Base-by-base conservation (phyloP, 2,888 invertebrate genomes). In the Timandra comae region DNA sequence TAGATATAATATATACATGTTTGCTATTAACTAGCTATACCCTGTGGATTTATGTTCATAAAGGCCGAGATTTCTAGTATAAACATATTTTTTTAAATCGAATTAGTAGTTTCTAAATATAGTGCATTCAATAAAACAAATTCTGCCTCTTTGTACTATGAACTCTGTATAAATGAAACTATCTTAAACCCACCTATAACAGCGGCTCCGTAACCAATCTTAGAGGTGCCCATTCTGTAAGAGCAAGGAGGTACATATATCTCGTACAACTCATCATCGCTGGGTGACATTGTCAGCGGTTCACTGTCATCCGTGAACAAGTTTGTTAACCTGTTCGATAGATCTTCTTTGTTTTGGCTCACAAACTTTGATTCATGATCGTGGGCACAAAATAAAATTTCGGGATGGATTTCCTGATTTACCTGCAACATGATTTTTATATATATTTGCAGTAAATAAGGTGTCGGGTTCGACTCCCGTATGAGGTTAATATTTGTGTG, bases 231-330 rank as follows among this genome's bases (percentile, higher is more conserved):
- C 98, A 99, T 99, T 55, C 99, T 89, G 70, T 99, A 99, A 0
- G 97, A 97, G 64, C 96, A 96, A 0, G 98, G 97, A 2, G 98
- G 98, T 46, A 97, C 93, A 71, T 93, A 90, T 29, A 98, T 89
- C 85, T 98, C 98, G 53, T 90, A 87, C 39, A 90, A 63, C 9
- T 69, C 46, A 7, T 67, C 56, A 1, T 58, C 52, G 2, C 56
- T 46, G 3, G 63, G 57, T 0, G 41, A 20, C 1, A 82, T 45
- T n/a, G 58, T 52, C 12, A 85, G 42, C 1, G 69, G 41, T 1
- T 57, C 41, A n/a, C 55, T 56, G 0, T 50, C 56, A 2, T 52
- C 40, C n/a, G 48, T 54, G 6, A 79, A 46, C 24, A 39, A 40
- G 2, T 56, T 55, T 0, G 54, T 57, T 22, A 58, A 41, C 33